phyloP scores from a whole-genome alignment of 2,888 invertebrate species.

The Drosophila bunnanda region DNA sequence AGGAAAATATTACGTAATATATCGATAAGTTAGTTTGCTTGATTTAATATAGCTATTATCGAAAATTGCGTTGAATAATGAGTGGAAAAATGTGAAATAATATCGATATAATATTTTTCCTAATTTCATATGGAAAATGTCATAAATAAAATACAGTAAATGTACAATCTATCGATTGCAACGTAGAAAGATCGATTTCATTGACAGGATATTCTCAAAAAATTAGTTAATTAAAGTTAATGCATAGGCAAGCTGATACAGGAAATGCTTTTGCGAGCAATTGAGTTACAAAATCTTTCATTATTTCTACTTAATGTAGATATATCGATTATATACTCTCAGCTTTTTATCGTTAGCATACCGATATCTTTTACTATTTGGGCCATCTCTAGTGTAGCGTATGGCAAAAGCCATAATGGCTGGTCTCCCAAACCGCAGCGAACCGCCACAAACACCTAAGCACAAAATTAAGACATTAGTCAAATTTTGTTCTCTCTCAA shows the following conservation, averaged over 20 bases:
- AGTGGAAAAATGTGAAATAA: background rate
- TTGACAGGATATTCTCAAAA: no score
- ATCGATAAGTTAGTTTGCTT: background rate
- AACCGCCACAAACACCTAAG: conserved; percentile 61
- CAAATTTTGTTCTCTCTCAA: conserved; percentile 50
- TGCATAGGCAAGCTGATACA: background rate
- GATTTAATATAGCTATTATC: background rate
- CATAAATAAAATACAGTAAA: background rate
- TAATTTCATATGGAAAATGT: background rate
- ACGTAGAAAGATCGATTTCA: background rate
- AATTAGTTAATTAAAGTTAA: background rate
- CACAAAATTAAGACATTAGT: conserved; percentile 80
- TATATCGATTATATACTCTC: no score
- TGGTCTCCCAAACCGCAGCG: conserved; percentile 50
- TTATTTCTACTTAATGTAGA: no score
- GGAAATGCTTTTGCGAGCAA: background rate
- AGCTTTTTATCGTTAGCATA: background rate
- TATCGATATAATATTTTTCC: background rate
- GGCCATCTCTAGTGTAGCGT: conserved; percentile 19
- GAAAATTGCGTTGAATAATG: background rate
- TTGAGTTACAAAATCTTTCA: background rate
- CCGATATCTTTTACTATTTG: background rate
- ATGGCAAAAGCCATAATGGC: conserved; percentile 7
- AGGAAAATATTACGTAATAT: background rate
- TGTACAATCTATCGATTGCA: background rate